Percentiles rank a stretch among this genome's conserved stretches.
Evolutionary conservation across 2,797 vertebrate species (phyloP).

Genomic region (Nyctalus aviator): DNA sequence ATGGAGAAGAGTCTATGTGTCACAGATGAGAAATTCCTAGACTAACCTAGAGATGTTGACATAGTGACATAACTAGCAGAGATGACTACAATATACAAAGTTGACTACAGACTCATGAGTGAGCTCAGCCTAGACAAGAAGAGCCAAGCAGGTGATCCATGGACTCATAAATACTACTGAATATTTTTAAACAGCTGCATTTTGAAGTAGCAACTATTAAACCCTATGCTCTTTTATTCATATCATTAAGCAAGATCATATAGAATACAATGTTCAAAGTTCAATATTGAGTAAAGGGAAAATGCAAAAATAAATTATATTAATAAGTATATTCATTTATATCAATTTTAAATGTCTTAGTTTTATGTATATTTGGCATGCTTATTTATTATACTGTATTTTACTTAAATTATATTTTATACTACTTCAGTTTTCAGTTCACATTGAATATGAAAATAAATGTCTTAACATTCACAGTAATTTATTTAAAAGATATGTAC

Average conservation of each 20-base stretch:
- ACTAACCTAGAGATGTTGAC: not conserved
- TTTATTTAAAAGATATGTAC: not conserved
- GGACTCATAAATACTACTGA: not conserved
- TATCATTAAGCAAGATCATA: not conserved
- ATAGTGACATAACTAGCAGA: not conserved
- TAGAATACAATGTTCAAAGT: not conserved
- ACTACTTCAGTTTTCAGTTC: not conserved
- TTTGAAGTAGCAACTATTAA: not conserved
- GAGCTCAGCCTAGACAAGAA: not conserved
- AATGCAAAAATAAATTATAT: not conserved
- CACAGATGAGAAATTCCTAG: not conserved
- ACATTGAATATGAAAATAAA: constrained; percentile 13
- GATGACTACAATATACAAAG: not conserved
- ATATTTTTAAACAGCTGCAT: not conserved
- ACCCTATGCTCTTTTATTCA: not conserved
- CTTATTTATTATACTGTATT: not conserved
- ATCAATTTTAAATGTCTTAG: not conserved
- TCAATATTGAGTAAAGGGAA: not conserved
- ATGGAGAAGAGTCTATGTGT: not conserved
- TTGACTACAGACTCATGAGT: not conserved
- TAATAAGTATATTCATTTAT: not conserved
- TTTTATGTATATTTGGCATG: not conserved
- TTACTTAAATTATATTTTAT: not conserved
- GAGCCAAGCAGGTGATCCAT: not conserved
- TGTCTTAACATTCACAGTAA: not conserved